These are phyloP conservation scores for western clawed frog (Xenopus tropicalis) DNA, from an alignment of 2,113 vertebrate genomes.

Conservation along the genomic window DNA sequence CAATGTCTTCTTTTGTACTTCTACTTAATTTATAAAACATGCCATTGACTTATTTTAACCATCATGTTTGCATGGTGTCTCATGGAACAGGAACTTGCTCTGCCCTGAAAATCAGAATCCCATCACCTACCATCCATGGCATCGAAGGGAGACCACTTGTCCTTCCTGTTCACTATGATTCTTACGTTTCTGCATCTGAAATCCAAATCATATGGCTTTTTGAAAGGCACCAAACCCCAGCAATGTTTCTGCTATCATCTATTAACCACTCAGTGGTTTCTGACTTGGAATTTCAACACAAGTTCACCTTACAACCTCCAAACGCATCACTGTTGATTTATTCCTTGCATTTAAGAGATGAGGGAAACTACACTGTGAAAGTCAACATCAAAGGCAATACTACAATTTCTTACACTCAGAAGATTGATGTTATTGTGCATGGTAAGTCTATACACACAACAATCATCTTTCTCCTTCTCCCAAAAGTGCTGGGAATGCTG, in stretches of 20 bases:
- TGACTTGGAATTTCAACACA: constrained; percentile 70
- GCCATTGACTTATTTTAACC: too few relatives aligned
- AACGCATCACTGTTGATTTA: constrained; percentile 70
- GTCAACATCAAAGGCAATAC: constrained; percentile 67
- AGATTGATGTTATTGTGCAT: constrained; percentile 70
- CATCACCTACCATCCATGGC: constrained; percentile 63
- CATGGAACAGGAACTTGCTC: constrained; percentile 58
- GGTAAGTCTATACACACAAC: constrained; percentile 56
- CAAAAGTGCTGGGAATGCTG: too few relatives aligned
- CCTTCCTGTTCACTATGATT: constrained; percentile 66
- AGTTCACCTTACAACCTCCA: constrained; percentile 67
- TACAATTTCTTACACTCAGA: constrained; percentile 64
- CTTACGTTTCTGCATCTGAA: constrained; percentile 60
- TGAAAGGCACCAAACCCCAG: constrained; percentile 57
- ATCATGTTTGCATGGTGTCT: neutral
- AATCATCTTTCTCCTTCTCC: too few relatives aligned
- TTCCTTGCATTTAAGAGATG: constrained; percentile 61
- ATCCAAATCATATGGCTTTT: constrained; percentile 77
- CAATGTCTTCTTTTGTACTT: too few relatives aligned
- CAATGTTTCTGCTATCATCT: constrained; percentile 64
- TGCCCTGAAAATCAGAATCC: constrained; percentile 63
- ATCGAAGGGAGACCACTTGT: constrained; percentile 66
- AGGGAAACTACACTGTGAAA: constrained; percentile 74
- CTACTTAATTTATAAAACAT: too few relatives aligned
- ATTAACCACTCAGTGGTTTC: constrained; percentile 68